phyloP scores from a whole-genome alignment of 2,113 vertebrate genomes.

The Hippoglossus stenolepis region DNA sequence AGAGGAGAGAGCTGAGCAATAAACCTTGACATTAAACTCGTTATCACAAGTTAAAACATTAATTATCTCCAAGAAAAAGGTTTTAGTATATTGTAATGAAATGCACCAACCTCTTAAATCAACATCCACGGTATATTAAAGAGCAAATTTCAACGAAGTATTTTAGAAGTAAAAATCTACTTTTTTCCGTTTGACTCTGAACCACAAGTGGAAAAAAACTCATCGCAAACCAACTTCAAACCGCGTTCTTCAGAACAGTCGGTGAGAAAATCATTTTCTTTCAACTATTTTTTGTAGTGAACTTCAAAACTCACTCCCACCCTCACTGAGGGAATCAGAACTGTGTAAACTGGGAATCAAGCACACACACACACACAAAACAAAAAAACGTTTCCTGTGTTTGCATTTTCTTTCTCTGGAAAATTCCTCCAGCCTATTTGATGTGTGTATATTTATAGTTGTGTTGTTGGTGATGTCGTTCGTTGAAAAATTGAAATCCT shows the following conservation, averaged over 20 bases:
- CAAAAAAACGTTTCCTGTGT: neutral
- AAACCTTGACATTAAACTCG: too few species aligned
- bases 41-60: too few species aligned
- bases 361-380: constrained; percentile 1
- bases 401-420: constrained; percentile 11
- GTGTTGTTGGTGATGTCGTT: constrained; percentile 17
- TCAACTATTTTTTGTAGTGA: constrained; percentile 26
- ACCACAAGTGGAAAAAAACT: constrained; percentile 8
- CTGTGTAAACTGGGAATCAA: constrained; percentile 15
- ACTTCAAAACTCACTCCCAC: constrained; percentile 2
- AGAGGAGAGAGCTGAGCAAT: too few species aligned
- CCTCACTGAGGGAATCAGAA: constrained; percentile 23
- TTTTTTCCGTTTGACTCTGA: neutral
- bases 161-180: neutral
- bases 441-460: constrained; percentile 23
- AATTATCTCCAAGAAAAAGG: too few species aligned
- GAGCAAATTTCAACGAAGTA: neutral
- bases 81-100: too few species aligned
- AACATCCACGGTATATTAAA: neutral
- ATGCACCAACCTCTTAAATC: neutral
- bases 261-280: constrained; percentile 21
- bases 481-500: constrained; percentile 22
- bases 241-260: constrained; percentile 14
- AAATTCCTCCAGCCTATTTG: constrained; percentile 4
- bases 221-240: constrained; percentile 23